Percentiles rank a stretch among this genome's conserved stretches.
Conservation (phyloP, 2,888 invertebrate genomes). For the Andrena minutula region DNA sequence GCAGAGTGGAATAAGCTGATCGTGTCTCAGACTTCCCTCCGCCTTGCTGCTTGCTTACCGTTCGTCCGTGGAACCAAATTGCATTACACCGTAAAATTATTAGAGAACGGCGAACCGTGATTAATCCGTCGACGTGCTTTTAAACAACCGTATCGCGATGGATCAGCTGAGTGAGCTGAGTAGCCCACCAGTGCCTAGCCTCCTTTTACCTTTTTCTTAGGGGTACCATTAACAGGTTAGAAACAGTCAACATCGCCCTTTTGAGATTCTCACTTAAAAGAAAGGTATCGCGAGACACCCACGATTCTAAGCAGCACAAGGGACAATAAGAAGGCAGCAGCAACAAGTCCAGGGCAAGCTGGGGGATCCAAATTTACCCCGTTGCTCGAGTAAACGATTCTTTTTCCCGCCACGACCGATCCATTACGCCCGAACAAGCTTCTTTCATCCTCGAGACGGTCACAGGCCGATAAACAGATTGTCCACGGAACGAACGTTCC, state of each 20-base stretch:
- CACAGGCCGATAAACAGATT: conserved; percentile 67
- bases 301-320: no score
- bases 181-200: no score
- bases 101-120: conserved; percentile 62
- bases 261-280: no score
- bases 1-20: conserved; percentile 83
- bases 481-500: conserved; percentile 64
- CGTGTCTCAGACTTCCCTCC: conserved; percentile 76
- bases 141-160: neutral
- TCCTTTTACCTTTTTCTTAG: no score
- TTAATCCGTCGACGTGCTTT: conserved; percentile 34
- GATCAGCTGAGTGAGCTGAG: neutral
- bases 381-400: conserved; percentile 31
- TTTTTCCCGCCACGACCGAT: neutral
- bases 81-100: conserved; percentile 74
- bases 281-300: neutral
- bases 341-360: conserved; percentile 17
- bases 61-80: conserved; percentile 73
- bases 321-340: no score
- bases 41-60: conserved; percentile 58
- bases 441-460: conserved; percentile 56
- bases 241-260: no score
- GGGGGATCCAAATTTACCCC: conserved; percentile 60
- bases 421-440: conserved; percentile 26
- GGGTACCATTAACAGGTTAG: no score